A percentile compares a stretch with the other conserved stretches of the same genome.
phyloP scores from a whole-genome alignment of 2,797 vertebrate genomes.

The Siniperca undulata region DNA sequence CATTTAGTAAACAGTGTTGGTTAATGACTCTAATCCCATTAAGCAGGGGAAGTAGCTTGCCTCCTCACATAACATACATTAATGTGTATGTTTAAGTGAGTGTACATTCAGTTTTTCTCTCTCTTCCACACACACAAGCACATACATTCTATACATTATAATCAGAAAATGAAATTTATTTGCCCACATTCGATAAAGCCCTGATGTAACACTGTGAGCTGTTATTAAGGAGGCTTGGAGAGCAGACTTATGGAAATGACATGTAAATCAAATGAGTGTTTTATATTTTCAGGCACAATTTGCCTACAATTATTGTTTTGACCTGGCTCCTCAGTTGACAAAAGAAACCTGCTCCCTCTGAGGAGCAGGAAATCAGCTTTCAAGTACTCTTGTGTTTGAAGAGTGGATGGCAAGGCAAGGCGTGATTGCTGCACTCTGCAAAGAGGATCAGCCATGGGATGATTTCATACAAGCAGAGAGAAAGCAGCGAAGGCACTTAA shows the following conservation, averaged over 20 bases:
- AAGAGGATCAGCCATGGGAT: conserved; percentile 68
- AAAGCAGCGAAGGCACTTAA: conserved; percentile 55
- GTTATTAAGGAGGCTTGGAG: conserved; percentile 64
- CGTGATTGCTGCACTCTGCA: conserved; percentile 77
- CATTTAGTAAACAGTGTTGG: conserved; percentile 78
- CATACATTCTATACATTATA: conserved; percentile 31
- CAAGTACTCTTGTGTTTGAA: conserved; percentile 83
- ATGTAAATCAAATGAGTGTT: conserved; percentile 79
- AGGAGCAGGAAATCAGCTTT: conserved; percentile 84
- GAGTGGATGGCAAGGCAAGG: conserved; percentile 78
- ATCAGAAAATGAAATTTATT: conserved; percentile 70
- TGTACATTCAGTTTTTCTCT: conserved; percentile 32
- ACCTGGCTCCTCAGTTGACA: conserved; percentile 77
- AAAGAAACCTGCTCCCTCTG: conserved; percentile 79
- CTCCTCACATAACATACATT: conserved; percentile 72
- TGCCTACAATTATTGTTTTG: conserved; percentile 84
- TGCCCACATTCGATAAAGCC: conserved; percentile 63
- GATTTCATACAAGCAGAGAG: conserved; percentile 70
- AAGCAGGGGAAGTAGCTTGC: conserved; percentile 64
- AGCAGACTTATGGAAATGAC: conserved; percentile 68
- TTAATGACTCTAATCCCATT: conserved; percentile 84
- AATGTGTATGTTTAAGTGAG: conserved; percentile 62
- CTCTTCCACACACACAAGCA: conserved; percentile 19
- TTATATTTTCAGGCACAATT: conserved; percentile 75
- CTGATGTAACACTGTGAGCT: conserved; percentile 43